Evolutionary conservation across 1,140 invertebrate species (phyloP).

Genomic region (Drosophila azteca): DNA sequence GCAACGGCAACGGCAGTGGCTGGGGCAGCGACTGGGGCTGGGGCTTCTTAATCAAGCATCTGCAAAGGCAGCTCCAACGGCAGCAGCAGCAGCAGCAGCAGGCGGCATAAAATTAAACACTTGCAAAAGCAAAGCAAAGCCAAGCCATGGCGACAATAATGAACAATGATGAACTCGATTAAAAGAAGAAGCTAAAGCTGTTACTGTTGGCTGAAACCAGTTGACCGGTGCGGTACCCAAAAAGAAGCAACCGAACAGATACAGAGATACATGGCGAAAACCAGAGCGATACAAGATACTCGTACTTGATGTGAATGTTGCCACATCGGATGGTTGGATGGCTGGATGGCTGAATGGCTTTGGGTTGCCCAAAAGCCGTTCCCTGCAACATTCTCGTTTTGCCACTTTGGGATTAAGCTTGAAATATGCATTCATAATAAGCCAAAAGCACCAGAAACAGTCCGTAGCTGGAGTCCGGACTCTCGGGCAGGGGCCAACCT

Average conservation of each 20-base stretch:
- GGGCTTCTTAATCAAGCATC: constrained; percentile 51
- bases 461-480: not conserved
- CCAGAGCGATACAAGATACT: constrained; percentile 59
- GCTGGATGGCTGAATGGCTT: constrained; percentile 10
- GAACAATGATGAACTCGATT: constrained; percentile 81
- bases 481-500: constrained; percentile 25
- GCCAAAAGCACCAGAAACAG: constrained; percentile 32
- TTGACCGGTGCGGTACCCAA: constrained; percentile 37
- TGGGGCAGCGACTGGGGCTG: not conserved
- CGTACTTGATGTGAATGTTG: constrained; percentile 55
- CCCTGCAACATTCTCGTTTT: constrained; percentile 76
- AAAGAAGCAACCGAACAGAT: constrained; percentile 22
- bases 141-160: constrained; percentile 74
- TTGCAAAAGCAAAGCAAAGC: constrained; percentile 51
- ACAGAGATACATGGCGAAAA: constrained; percentile 67
- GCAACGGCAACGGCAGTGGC: not conserved
- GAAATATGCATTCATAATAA: constrained; percentile 79
- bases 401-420: constrained; percentile 80
- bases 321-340: constrained; percentile 30
- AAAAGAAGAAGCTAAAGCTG: constrained; percentile 57
- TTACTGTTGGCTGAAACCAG: constrained; percentile 56
- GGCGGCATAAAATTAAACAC: constrained; percentile 80
- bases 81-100: constrained; percentile 36
- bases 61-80: not conserved
- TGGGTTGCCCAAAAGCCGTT: constrained; percentile 64